Evolutionary conservation across 1,140 invertebrate genomes (phyloP), one percentile per base, ranked within the genome.

Genomic region (Vanessa tameamea): DNA sequence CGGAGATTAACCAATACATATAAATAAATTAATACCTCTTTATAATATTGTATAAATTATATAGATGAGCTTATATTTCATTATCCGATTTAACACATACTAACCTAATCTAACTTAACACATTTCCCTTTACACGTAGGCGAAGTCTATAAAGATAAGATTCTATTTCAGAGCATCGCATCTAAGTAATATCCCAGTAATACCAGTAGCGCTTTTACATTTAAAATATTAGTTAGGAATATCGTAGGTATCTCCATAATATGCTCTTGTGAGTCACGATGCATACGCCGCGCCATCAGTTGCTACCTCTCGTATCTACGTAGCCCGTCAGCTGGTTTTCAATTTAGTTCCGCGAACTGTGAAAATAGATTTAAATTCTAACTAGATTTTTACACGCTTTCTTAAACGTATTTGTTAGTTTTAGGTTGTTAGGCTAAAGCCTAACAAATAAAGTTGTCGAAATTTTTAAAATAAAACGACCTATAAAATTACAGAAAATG

Each of bases 291-390:
- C 53, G 53, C 53, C 53, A 68, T 68, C 66, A 68, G 66, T 57
- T 68, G 31, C 53, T 68, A 68, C 66, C 48, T 55, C 50, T 23
- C 65, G 66, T 68, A 68, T 68, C 66, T 68, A 57, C 37, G 16
- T 1, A 57, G 31, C 66, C 51, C 66, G 66, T 57, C 66, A 68
- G 66, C 66, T 68, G 66, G 66, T 68, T 68, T 68, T 68, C 66
- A 31, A 68, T 68, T 68, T 50, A 59, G 53, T 68, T 68, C 66
- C 16, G 43, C 16, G 26, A 37, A 61, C 57, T 61, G 66, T 68
- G 53, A 47, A 59, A 68, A 68, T 68, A 68, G 66, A 59, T 68
- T 57, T 67, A 37, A 67, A 67, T n/a, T 67, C 48, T 37, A 43
- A 8, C 50, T 67, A 23, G 55, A 57, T 57, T 57, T 57, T 57